A percentile compares a stretch with the other conserved stretches of the same genome.
These are phyloP conservation scores for Cepaea hortensis DNA, from an alignment of 2,888 invertebrate species.

Conservation along the genomic window DNA sequence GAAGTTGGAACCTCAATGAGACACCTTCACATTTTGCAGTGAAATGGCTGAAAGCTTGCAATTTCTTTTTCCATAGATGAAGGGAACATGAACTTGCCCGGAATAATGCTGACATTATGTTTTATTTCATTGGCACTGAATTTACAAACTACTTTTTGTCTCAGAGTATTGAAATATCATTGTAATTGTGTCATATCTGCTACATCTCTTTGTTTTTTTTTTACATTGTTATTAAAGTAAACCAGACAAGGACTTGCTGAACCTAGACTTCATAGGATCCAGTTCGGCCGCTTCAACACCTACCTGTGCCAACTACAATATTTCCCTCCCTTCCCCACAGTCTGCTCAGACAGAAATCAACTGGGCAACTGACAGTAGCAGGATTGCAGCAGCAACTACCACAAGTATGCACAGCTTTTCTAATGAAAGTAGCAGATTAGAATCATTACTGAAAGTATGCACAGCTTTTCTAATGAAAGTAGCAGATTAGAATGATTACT, in stretches of 20 bases:
- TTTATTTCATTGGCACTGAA: background rate
- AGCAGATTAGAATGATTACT: too few species aligned
- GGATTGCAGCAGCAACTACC: conserved; percentile 38
- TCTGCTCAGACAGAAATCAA: conserved; percentile 77
- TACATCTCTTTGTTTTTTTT: background rate
- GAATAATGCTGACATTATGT: background rate
- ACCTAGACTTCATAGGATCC: conserved; percentile 87
- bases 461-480: background rate
- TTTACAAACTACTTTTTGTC: background rate
- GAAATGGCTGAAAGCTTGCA: too few species aligned
- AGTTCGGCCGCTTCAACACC: conserved; percentile 87
- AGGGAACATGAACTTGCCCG: too few species aligned
- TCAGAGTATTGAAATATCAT: background rate
- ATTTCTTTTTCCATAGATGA: too few species aligned
- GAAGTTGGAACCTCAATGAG: too few species aligned
- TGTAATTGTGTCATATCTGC: background rate
- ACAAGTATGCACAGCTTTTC: conserved; percentile 33
- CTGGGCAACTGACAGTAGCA: conserved; percentile 54
- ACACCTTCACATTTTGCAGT: too few species aligned
- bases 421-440: too few species aligned
- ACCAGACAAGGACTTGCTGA: conserved; percentile 85
- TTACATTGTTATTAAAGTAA: conserved; percentile 59
- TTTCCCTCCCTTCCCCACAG: conserved; percentile 80
- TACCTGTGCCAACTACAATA: conserved; percentile 81
- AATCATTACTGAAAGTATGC: conserved; percentile 10